Percentiles rank a stretch among this genome's conserved stretches.
Conservation (phyloP, 2,797 vertebrate species). For the Buceros bicornis region DNA sequence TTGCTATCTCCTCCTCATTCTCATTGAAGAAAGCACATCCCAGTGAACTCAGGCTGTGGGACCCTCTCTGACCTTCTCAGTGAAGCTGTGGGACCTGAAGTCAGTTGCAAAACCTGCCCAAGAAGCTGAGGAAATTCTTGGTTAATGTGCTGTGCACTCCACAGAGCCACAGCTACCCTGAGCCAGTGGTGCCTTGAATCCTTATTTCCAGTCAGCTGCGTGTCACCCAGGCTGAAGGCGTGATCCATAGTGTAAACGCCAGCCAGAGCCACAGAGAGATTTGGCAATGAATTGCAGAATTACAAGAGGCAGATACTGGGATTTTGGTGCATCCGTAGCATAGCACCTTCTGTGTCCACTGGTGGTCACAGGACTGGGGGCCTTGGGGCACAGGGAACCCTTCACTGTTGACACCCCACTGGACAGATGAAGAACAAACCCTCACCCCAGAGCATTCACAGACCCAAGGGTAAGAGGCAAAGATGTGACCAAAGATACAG, state of each 20-base stretch:
- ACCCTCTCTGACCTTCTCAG: not conserved
- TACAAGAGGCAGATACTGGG: not conserved
- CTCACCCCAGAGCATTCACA: not conserved
- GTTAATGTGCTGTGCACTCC: not conserved
- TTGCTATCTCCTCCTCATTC: not conserved
- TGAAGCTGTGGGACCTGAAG: not conserved
- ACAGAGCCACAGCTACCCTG: not conserved
- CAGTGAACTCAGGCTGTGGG: not conserved
- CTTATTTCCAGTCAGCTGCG: not conserved
- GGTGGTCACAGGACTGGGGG: not conserved
- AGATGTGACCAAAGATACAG: not conserved
- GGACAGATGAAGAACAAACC: not conserved
- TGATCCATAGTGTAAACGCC: too few relatives aligned
- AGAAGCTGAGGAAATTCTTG: not conserved
- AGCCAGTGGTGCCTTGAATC: not conserved
- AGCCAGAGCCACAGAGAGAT: not conserved
- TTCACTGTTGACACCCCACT: not conserved
- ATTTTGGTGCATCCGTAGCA: not conserved
- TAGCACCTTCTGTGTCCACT: not conserved
- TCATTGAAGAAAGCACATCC: not conserved
- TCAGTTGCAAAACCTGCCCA: not conserved
- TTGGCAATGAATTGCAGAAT: not conserved
- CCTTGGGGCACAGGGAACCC: not conserved
- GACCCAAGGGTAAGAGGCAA: not conserved
- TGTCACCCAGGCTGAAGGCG: not conserved